Evolutionary conservation across 2,797 vertebrate genomes (phyloP).

Genomic region (Eurystomus glaucurus): DNA sequence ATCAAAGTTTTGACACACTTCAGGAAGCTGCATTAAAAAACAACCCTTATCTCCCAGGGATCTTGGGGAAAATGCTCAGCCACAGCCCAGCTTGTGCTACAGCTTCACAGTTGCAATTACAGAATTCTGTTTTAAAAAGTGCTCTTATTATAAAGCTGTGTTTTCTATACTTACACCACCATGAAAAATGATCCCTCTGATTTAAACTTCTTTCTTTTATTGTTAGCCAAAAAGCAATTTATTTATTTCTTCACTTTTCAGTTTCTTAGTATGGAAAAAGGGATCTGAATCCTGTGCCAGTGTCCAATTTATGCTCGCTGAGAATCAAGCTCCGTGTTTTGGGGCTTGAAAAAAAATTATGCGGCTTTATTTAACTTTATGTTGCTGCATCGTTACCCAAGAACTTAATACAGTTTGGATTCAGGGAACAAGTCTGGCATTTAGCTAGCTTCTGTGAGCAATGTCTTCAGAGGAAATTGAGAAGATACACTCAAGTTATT

Average conservation of each 20-base stretch:
- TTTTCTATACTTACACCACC: slow-evolving; percentile 19
- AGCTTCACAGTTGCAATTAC: background rate
- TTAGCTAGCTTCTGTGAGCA: slow-evolving; percentile 62
- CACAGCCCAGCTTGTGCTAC: background rate
- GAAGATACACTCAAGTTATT: slow-evolving; percentile 69
- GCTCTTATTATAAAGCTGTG: background rate
- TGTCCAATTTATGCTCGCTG: slow-evolving; percentile 36
- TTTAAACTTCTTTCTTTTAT: slow-evolving; percentile 45
- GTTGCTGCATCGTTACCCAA: slow-evolving; percentile 47
- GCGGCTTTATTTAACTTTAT: slow-evolving; percentile 61
- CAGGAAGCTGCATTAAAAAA: slow-evolving; percentile 53
- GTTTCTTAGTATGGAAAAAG: slow-evolving; percentile 42
- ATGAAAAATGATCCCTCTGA: slow-evolving; percentile 33
- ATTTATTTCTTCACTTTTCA: background rate
- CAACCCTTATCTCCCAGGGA: slow-evolving; percentile 7
- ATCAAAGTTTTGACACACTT: slow-evolving; percentile 16
- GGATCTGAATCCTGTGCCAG: background rate
- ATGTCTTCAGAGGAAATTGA: slow-evolving; percentile 63
- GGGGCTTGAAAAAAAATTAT: slow-evolving; percentile 32
- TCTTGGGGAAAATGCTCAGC: slow-evolving; percentile 10
- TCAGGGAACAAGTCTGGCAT: slow-evolving; percentile 57
- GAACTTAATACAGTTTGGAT: slow-evolving; percentile 66
- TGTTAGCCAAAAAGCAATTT: slow-evolving; percentile 26
- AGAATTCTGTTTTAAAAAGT: background rate
- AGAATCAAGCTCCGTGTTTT: slow-evolving; percentile 23